These are phyloP conservation scores for Stenchaetothrips biformis DNA, from an alignment of 2,888 invertebrate genomes.

Conservation along the genomic window DNA sequence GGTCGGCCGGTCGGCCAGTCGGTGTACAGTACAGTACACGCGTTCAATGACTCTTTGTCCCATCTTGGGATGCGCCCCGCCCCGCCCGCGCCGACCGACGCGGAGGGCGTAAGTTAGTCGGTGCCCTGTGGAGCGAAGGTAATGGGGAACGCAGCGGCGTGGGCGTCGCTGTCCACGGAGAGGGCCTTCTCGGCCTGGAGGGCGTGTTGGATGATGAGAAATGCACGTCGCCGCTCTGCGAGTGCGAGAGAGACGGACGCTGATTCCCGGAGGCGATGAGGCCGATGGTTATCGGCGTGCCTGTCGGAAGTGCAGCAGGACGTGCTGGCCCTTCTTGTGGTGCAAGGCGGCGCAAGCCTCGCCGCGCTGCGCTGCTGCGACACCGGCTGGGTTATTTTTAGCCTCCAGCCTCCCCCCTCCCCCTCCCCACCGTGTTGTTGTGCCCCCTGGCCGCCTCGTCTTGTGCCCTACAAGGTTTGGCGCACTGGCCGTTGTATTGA, in stretches of 20 bases:
- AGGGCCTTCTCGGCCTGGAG: background rate
- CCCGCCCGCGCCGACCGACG: background rate
- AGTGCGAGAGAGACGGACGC: background rate
- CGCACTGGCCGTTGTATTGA: background rate
- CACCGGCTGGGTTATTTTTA: constrained; percentile 19
- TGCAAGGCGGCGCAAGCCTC: too few species aligned
- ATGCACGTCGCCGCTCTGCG: background rate
- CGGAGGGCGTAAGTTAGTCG: background rate
- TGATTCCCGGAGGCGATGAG: background rate
- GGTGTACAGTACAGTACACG: background rate
- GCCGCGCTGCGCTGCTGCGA: background rate
- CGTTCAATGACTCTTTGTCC: constrained; percentile 11
- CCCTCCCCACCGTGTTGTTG: background rate
- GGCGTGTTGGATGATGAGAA: background rate
- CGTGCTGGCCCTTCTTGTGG: background rate
- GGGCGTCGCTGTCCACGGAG: too few species aligned
- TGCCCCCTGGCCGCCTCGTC: background rate
- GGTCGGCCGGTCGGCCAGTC: background rate
- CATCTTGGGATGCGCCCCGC: background rate
- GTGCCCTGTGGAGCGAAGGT: background rate
- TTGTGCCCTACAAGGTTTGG: background rate
- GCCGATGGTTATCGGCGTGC: background rate
- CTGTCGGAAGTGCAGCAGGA: background rate
- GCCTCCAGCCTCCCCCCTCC: background rate
- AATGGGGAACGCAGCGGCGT: background rate